Evolutionary conservation across 2,113 vertebrate genomes (phyloP).

Genomic region (Seriola dumerili): DNA sequence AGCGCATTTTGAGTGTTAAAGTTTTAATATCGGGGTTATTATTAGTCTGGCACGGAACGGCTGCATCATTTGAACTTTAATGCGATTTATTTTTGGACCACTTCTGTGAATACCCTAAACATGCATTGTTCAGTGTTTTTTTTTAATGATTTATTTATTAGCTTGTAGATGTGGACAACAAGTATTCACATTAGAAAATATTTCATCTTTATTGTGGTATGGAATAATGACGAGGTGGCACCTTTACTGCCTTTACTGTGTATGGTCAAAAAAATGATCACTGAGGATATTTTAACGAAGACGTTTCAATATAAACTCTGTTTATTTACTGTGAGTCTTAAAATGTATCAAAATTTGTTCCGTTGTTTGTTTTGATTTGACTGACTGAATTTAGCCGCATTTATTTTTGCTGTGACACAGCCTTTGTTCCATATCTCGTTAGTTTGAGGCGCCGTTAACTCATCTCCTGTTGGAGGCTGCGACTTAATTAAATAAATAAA

Average conservation of each 20-base stretch:
- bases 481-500: constrained; percentile 7
- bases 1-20: background rate
- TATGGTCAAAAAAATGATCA: background rate
- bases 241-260: background rate
- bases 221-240: background rate
- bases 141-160: background rate
- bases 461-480: constrained; percentile 6
- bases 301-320: background rate
- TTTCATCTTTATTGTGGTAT: background rate
- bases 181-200: background rate
- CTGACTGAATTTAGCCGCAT: background rate
- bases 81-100: background rate
- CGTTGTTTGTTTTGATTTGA: background rate
- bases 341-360: background rate
- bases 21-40: background rate
- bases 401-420: background rate
- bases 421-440: background rate
- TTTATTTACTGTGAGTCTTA: background rate
- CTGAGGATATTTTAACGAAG: background rate
- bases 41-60: background rate
- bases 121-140: background rate
- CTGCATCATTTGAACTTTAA: constrained; percentile 21
- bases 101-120: background rate
- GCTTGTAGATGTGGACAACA: background rate
- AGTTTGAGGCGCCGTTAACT: background rate